These are phyloP conservation scores for Labeo catla DNA, from an alignment of 2,113 vertebrate genomes.

Conservation along the genomic window DNA sequence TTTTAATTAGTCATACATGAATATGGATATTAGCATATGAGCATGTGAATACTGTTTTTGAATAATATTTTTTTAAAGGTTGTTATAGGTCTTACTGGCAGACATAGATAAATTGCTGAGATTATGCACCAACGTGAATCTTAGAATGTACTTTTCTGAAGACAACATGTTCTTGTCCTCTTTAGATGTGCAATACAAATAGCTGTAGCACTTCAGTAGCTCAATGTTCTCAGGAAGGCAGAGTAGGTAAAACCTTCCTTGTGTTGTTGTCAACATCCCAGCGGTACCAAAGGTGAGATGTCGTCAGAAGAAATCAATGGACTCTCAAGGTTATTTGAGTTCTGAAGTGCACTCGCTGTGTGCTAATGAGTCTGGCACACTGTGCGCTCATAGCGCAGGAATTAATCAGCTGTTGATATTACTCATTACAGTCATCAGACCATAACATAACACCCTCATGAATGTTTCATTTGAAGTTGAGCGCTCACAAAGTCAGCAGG, in stretches of 20 bases:
- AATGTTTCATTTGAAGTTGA: conserved; percentile 38
- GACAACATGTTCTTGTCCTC: not conserved
- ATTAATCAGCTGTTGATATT: conserved; percentile 40
- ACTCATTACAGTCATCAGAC: conserved; percentile 18
- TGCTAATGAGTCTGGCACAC: conserved; percentile 48
- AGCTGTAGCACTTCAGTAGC: not conserved
- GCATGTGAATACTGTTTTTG: not conserved
- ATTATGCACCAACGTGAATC: not conserved
- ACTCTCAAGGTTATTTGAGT: conserved; percentile 49
- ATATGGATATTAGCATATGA: too few species aligned
- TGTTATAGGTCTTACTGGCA: not conserved
- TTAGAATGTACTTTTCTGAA: not conserved
- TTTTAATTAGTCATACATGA: too few species aligned
- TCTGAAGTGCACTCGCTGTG: conserved; percentile 26
- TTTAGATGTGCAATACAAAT: not conserved
- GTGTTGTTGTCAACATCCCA: conserved; percentile 6
- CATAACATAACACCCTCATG: conserved; percentile 24
- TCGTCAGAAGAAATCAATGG: conserved; percentile 34
- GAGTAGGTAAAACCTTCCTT: conserved; percentile 14
- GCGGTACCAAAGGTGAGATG: conserved; percentile 20
- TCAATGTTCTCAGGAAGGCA: not conserved
- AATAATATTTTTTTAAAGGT: not conserved
- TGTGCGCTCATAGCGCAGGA: conserved; percentile 9
- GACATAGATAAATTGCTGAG: not conserved
- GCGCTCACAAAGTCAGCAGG: conserved; percentile 8